phyloP scores from a whole-genome alignment of 2,888 invertebrate genomes.

The Drosophila leonis region DNA sequence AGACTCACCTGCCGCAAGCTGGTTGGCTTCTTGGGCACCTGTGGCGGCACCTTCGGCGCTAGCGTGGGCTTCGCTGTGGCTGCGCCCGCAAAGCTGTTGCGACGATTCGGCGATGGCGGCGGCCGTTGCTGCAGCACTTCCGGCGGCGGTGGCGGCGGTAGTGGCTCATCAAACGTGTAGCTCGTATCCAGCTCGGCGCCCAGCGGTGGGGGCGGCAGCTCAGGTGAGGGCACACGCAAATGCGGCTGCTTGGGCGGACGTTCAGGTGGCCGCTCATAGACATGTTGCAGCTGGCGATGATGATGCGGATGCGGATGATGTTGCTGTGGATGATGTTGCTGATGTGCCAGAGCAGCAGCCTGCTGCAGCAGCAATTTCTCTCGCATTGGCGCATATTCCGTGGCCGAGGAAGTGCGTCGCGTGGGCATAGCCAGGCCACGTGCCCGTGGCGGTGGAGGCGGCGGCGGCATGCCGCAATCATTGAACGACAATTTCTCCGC shows the following conservation, averaged over 20 bases:
- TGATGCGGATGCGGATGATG: slow-evolving; percentile 56
- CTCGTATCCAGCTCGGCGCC: slow-evolving; percentile 78
- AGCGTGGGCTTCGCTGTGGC: slow-evolving; percentile 63
- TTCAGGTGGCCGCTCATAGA: slow-evolving; percentile 86
- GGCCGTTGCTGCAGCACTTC: slow-evolving; percentile 83
- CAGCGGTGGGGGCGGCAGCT: slow-evolving; percentile 85
- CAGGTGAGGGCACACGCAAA: slow-evolving; percentile 86
- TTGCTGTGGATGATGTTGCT: slow-evolving; percentile 84
- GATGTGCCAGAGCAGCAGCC: slow-evolving; percentile 82
- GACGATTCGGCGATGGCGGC: slow-evolving; percentile 83
- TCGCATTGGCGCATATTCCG: slow-evolving; percentile 87
- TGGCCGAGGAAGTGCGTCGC: slow-evolving; percentile 88
- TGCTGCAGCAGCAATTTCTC: slow-evolving; percentile 83
- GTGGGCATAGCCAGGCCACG: slow-evolving; percentile 66
- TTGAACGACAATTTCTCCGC: slow-evolving; percentile 85
- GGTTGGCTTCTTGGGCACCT: slow-evolving; percentile 84
- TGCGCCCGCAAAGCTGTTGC: slow-evolving; percentile 85
- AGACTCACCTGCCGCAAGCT: slow-evolving; percentile 79
- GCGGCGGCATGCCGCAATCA: slow-evolving; percentile 85
- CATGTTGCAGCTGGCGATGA: slow-evolving; percentile 51
- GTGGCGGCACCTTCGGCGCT: slow-evolving; percentile 84
- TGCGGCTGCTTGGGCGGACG: slow-evolving; percentile 92
- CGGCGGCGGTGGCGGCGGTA: slow-evolving; percentile 85
- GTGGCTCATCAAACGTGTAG: slow-evolving; percentile 84
- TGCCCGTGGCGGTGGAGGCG: slow-evolving; percentile 85